Conservation (phyloP, 1,140 invertebrate genomes). For the Orussus abietinus region DNA sequence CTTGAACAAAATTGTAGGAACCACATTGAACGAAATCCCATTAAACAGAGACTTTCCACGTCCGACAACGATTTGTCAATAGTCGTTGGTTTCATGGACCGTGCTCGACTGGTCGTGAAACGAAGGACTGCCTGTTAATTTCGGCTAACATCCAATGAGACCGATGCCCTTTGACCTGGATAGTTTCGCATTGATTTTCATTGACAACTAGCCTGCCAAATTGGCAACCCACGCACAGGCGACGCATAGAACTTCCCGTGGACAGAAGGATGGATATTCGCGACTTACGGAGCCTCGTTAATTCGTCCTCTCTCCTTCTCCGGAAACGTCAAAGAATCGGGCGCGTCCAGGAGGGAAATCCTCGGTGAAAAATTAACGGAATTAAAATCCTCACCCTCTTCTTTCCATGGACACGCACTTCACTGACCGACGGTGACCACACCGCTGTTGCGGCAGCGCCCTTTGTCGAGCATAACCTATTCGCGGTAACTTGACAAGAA, state of each 20-base stretch:
- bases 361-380: no score
- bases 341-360: no score
- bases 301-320: no score
- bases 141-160: slow-evolving; percentile 41
- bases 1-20: no score
- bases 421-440: slow-evolving; percentile 27
- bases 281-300: no score
- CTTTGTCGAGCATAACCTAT: slow-evolving; percentile 33
- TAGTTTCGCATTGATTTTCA: slow-evolving; percentile 45
- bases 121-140: slow-evolving; percentile 30
- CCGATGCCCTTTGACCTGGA: slow-evolving; percentile 44
- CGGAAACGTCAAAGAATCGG: no score
- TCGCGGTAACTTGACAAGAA: slow-evolving; percentile 21
- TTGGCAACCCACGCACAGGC: slow-evolving; percentile 17
- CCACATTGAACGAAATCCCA: no score
- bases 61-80: no score
- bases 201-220: slow-evolving; percentile 44
- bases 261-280: no score
- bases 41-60: no score
- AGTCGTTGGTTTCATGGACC: no score
- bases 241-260: no score
- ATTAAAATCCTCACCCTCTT: slow-evolving; percentile 30
- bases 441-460: slow-evolving; percentile 37
- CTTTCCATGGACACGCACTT: slow-evolving; percentile 26
- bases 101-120: slow-evolving; percentile 25